Evolutionary conservation across 2,888 invertebrate genomes (phyloP).

Genomic region (Zaprionus bogoriensis): DNA sequence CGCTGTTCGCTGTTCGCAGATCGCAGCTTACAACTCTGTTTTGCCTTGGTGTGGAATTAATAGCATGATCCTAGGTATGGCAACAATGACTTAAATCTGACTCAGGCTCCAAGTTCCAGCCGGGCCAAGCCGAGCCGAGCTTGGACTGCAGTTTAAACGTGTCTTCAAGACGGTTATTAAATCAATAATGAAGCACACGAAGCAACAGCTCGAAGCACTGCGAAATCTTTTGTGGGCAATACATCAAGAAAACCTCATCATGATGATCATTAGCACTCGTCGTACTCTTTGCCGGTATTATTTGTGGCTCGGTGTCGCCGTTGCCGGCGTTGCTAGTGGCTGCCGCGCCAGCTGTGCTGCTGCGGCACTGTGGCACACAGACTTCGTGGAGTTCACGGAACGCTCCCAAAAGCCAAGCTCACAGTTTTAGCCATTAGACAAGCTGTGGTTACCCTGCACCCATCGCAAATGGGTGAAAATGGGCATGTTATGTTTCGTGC

Average conservation of each 20-base stretch:
- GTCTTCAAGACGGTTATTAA: slow-evolving; percentile 79
- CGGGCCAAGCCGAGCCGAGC: slow-evolving; percentile 58
- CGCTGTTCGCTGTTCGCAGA: too few relatives aligned
- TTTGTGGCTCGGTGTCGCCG: slow-evolving; percentile 10
- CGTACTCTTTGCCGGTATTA: slow-evolving; percentile 16
- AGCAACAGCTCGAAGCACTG: slow-evolving; percentile 53
- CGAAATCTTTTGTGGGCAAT: slow-evolving; percentile 32
- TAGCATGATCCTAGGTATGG: slow-evolving; percentile 62
- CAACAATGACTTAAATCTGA: slow-evolving; percentile 48
- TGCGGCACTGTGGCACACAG: slow-evolving; percentile 76
- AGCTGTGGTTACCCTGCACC: slow-evolving; percentile 42
- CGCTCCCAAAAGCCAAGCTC: slow-evolving; percentile 82
- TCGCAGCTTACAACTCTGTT: slow-evolving; percentile 45
- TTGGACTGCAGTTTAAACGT: slow-evolving; percentile 70
- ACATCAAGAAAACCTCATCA: slow-evolving; percentile 45
- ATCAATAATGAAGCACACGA: slow-evolving; percentile 81
- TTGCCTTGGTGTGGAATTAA: slow-evolving; percentile 61
- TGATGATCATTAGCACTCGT: slow-evolving; percentile 69
- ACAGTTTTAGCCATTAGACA: slow-evolving; percentile 61
- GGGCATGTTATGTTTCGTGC: neutral
- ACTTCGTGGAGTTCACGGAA: slow-evolving; percentile 83
- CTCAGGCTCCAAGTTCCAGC: slow-evolving; percentile 22
- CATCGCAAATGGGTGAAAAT: slow-evolving; percentile 2
- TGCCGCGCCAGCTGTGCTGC: slow-evolving; percentile 13
- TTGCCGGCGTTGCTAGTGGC: slow-evolving; percentile 24